Evolutionary conservation across 2,113 vertebrate species (phyloP), one percentile per base, ranked within the genome.

Genomic region (Laterallus jamaicensis): DNA sequence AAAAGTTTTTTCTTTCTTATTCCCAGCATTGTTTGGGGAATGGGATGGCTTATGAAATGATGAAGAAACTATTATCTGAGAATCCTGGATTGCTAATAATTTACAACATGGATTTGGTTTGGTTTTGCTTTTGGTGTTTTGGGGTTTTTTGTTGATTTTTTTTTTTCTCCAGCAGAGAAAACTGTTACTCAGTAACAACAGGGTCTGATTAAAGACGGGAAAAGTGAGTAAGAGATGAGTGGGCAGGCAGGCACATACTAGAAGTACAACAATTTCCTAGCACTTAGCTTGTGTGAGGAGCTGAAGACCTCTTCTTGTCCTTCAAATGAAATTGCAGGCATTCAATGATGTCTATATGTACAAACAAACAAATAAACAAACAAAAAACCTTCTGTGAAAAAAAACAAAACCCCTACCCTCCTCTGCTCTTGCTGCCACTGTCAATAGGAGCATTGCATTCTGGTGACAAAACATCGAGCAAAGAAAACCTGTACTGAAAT

Each of bases 261-360:
- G 29, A 82, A 85, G 31, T 32, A 58, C 64, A 86, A 76, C 39
- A 78, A 79, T 94, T 95, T 94, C 71, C 66, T 54, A 81, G 35
- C 66, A 66, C 73, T 92, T 82, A 29, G 25, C 82, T 96, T 92
- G 39, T 75, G 39, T 52, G 31, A 92, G 39, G 35, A 96, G 40
- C 42, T 75, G 69, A 77, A 89, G 85, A 93, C 64, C 62, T 90
- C 73, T 88, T 96, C 64, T 60, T 84, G 92, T 86, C 91, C 94
- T 97, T 96, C 78, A 88, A 76, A 63, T 91, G 56, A 94, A 93
- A 93, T 86, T 93, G 58, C 24, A 39, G 40, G 29, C 63, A 92
- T 85, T 89, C 78, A 91, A 2, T 26, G 19, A 56, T 69, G 54
- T 77, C 87, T 90, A 37, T 63, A 60, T 88, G 15, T 63, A 70